Evolutionary conservation across 1,140 invertebrate genomes (phyloP), one percentile per base, ranked within the genome.

Genomic region (Lordiphosa collinella): DNA sequence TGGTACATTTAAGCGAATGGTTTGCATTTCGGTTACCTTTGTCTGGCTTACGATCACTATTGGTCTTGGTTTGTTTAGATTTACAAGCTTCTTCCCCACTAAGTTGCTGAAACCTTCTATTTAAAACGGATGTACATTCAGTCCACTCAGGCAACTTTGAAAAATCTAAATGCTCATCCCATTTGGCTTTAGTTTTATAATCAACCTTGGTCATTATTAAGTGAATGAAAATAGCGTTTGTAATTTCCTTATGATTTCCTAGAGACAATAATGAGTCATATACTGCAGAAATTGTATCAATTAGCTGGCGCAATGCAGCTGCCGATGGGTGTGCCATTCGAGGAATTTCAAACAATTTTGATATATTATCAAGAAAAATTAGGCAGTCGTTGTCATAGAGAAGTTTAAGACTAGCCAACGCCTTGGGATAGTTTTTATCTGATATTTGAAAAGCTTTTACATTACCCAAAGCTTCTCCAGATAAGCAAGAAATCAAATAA

Each of bases 131-230:
- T 29, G 18, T n/a, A 22, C 51, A 40, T 16, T 40, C 10, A 32
- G 7, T 18, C 37, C 36, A 54, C 9, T n/a, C 7, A 9, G 29
- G 50, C 4, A 52, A 11, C 13, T 40, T 52, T 3, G n/a, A 14
- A 25, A 29, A 52, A 52, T 52, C 35, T 11, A 52, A 36, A 29
- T 52, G 50, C 8, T 52, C 35, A n/a, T 52, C 10, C 35, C 49
- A 51, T 38, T 51, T 38, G 3, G 12, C 29, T 14, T 25, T 11
- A 37, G 48, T 51, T 18, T 25, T 14, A 32, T 34, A 32, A 10
- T 37, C 49, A 11, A 52, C 49, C 40, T 40, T 52, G 10, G 36
- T 10, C 35, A 52, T 52, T 4, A 29, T 38, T 22, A 52, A 12
- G 11, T 35, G 52, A 18, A 46, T 46, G 4, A 55, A n/a, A 1